A percentile compares a stretch with the other conserved stretches of the same genome.
Evolutionary conservation across 2,888 invertebrate genomes (phyloP).

Genomic region (Hybos culiciformis): DNA sequence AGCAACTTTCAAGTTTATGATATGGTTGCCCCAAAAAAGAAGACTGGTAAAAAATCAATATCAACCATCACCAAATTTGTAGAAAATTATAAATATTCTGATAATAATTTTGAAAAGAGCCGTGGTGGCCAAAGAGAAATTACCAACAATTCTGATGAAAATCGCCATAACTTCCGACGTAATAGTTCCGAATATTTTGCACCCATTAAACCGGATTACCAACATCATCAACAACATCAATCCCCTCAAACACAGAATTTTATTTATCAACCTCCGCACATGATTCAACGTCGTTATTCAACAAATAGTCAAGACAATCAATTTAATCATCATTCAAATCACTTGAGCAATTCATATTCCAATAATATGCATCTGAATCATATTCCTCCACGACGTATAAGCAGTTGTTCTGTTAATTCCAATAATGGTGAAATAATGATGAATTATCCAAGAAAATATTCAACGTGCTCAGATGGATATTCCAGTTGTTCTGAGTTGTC

Average conservation of each 20-base stretch:
- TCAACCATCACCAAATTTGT: slow-evolving; percentile 42
- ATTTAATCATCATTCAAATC: background rate
- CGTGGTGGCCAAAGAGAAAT: slow-evolving; percentile 17
- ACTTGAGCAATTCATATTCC: background rate
- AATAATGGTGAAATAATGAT: slow-evolving; percentile 11
- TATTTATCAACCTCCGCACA: slow-evolving; percentile 1
- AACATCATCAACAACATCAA: slow-evolving; percentile 12
- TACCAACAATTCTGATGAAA: background rate
- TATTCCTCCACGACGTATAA: slow-evolving; percentile 43
- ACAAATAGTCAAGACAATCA: background rate
- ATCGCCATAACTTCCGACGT: slow-evolving; percentile 18
- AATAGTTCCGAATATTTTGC: slow-evolving; percentile 23
- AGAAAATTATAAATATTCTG: slow-evolving; percentile 45
- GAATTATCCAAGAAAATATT: slow-evolving; percentile 24
- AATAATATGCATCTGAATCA: slow-evolving; percentile 2
- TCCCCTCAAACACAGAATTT: slow-evolving; percentile 2
- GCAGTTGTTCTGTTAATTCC: slow-evolving; percentile 49
- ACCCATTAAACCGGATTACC: slow-evolving; percentile 24
- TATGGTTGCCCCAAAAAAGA: slow-evolving; percentile 66
- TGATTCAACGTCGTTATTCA: background rate
- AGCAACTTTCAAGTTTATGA: slow-evolving; percentile 59
- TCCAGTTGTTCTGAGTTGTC: slow-evolving; percentile 27
- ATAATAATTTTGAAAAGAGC: slow-evolving; percentile 30
- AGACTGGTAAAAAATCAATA: slow-evolving; percentile 46
- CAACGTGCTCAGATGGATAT: slow-evolving; percentile 33